phyloP scores from a whole-genome alignment of 2,113 vertebrate genomes.

The Campylomormyrus numenius region DNA sequence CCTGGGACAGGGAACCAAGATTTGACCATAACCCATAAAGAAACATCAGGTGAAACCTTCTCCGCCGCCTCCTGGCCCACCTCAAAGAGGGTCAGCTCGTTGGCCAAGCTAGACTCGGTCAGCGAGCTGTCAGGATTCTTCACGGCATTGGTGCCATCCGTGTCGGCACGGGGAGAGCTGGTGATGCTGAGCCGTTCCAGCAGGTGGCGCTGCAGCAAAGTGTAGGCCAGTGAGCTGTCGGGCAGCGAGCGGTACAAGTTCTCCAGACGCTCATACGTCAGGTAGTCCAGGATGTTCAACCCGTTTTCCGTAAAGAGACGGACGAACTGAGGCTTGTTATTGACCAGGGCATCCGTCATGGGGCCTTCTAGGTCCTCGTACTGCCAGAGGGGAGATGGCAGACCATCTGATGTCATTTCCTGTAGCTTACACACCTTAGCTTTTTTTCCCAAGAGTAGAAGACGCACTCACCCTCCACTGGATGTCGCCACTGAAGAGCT shows the following conservation, averaged over 20 bases:
- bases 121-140: neutral
- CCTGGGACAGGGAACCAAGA: constrained; percentile 36
- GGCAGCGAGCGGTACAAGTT: constrained; percentile 60
- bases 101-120: neutral
- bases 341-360: constrained; percentile 74
- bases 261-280: constrained; percentile 63
- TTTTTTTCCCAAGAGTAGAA: neutral
- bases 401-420: neutral
- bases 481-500: constrained; percentile 76
- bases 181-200: constrained; percentile 29
- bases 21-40: neutral
- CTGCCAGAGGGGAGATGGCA: constrained; percentile 37
- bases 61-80: constrained; percentile 38
- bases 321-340: constrained; percentile 74
- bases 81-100: constrained; percentile 49
- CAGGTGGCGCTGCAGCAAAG: constrained; percentile 56
- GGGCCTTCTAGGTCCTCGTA: constrained; percentile 66
- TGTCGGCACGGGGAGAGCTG: neutral
- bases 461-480: constrained; percentile 63
- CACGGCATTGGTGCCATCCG: neutral
- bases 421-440: neutral
- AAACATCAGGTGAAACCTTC: neutral
- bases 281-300: constrained; percentile 67
- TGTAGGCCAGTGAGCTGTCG: constrained; percentile 50
- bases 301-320: constrained; percentile 74